Evolutionary conservation across 2,113 vertebrate genomes (phyloP).

Genomic region (Dromas ardeola): DNA sequence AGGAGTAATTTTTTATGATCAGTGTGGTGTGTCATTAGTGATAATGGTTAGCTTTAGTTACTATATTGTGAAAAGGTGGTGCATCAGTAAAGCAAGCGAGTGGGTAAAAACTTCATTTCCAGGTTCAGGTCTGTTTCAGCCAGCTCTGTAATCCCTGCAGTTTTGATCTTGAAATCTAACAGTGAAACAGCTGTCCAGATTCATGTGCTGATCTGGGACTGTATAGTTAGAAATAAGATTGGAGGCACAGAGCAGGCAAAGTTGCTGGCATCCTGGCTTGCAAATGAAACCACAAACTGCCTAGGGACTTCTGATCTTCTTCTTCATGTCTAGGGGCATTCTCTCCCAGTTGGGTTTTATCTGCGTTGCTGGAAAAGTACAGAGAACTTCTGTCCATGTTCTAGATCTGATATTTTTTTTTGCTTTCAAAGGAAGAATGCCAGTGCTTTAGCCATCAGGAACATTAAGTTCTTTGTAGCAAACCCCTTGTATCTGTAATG

Average conservation of each 20-base stretch:
- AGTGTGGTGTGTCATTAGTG: background rate
- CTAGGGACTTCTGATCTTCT: background rate
- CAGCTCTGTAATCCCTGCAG: background rate
- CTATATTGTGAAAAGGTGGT: background rate
- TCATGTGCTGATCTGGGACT: background rate
- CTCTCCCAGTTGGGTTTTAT: background rate
- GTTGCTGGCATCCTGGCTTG: background rate
- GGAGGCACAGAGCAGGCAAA: background rate
- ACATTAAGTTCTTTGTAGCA: background rate
- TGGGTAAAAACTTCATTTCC: background rate
- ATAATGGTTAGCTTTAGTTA: background rate
- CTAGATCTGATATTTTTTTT: background rate
- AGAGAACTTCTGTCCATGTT: background rate
- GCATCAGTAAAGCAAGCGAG: background rate
- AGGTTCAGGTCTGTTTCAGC: background rate
- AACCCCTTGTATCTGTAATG: background rate
- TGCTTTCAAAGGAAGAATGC: background rate
- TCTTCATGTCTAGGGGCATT: background rate
- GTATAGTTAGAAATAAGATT: background rate
- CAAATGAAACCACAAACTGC: background rate
- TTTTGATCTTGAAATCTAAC: background rate
- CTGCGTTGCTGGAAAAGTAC: background rate
- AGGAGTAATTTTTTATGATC: background rate
- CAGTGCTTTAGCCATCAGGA: background rate
- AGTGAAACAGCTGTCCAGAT: background rate